Conservation (phyloP, 2,888 invertebrate species). For the Polymixis lichenea region DNA sequence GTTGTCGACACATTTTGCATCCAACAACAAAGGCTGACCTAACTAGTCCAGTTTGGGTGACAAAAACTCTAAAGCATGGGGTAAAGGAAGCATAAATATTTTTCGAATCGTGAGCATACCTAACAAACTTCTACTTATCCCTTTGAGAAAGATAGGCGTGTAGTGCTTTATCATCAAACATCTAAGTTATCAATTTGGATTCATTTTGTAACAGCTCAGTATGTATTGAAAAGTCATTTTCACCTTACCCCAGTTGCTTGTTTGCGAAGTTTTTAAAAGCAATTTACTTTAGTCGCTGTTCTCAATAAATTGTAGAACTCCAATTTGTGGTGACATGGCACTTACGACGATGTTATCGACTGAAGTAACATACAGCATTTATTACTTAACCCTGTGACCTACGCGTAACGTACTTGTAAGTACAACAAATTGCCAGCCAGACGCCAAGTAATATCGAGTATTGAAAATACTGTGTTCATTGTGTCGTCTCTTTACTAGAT, state of each 20-base stretch:
- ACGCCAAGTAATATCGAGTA: constrained; percentile 39
- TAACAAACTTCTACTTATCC: neutral
- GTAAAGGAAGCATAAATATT: neutral
- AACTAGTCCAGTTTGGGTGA: neutral
- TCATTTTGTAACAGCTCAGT: neutral
- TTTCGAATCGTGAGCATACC: neutral
- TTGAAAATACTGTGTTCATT: constrained; percentile 38
- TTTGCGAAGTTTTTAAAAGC: constrained; percentile 24
- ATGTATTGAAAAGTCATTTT: constrained; percentile 11
- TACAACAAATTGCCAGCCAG: constrained; percentile 45
- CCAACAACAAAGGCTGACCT: no score
- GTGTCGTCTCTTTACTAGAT: constrained; percentile 5
- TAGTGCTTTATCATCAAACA: no score
- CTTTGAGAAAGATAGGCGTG: neutral
- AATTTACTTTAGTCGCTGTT: constrained; percentile 30
- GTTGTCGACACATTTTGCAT: no score
- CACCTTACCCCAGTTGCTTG: neutral
- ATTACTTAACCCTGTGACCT: constrained; percentile 52
- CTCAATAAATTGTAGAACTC: constrained; percentile 34
- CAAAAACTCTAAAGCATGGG: neutral
- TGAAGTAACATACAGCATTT: constrained; percentile 45
- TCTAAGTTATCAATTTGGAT: no score
- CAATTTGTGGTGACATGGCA: constrained; percentile 41
- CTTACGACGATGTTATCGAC: constrained; percentile 33
- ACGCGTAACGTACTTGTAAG: constrained; percentile 21